A percentile compares a stretch with the other conserved stretches of the same genome.
Conservation (phyloP, 2,113 vertebrate species). For the Leucopternis melanops region DNA sequence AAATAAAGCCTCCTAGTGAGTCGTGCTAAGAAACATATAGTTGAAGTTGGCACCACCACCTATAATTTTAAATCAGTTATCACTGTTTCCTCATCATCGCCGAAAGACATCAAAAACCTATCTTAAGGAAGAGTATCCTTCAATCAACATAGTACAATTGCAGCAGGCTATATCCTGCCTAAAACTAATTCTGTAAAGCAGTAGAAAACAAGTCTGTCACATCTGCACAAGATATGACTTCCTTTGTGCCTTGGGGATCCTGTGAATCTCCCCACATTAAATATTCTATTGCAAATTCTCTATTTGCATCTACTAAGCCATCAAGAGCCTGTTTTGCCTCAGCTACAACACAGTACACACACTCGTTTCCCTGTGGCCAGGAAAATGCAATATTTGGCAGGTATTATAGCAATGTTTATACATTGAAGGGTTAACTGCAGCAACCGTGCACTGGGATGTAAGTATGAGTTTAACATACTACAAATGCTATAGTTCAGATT, state of each 20-base stretch:
- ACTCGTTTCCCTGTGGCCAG: neutral
- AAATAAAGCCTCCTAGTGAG: neutral
- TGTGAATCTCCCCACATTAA: neutral
- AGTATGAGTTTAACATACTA: neutral
- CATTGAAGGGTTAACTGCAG: neutral
- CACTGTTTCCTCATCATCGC: neutral
- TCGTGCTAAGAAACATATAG: neutral
- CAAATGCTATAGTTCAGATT: neutral
- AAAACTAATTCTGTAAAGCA: neutral
- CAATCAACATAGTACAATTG: neutral
- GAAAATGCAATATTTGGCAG: neutral
- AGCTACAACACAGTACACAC: neutral
- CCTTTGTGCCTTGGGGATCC: neutral
- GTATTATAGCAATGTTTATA: neutral
- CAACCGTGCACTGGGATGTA: neutral
- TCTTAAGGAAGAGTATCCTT: neutral
- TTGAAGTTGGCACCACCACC: neutral
- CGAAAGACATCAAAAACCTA: neutral
- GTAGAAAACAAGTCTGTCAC: neutral
- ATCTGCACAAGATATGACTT: neutral
- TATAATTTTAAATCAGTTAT: neutral
- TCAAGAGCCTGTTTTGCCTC: neutral
- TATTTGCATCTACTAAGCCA: neutral
- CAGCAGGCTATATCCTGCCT: neutral
- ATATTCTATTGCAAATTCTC: neutral